These are phyloP conservation scores for Caenorhabditis remanei DNA, from an alignment of 1,140 invertebrate species.

Conservation along the genomic window DNA sequence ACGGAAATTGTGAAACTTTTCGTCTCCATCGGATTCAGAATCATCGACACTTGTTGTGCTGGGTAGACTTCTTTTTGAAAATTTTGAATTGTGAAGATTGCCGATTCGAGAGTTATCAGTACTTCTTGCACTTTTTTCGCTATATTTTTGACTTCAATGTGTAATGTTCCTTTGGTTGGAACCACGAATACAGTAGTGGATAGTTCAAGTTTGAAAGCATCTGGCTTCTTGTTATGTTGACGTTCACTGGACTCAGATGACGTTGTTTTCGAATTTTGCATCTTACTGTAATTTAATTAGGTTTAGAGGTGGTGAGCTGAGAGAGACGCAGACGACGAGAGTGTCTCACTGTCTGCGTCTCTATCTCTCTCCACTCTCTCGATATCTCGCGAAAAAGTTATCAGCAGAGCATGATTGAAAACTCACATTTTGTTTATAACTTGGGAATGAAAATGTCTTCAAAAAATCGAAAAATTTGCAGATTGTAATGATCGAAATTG, in stretches of 20 bases:
- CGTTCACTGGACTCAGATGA: background rate
- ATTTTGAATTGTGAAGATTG: conserved; percentile 15
- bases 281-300: conserved; percentile 16
- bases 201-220: background rate
- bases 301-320: too few relatives aligned
- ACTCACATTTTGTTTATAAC: too few relatives aligned
- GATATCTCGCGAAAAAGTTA: too few relatives aligned
- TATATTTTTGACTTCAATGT: conserved; percentile 1
- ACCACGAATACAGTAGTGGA: background rate
- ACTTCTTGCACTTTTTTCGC: conserved; percentile 31
- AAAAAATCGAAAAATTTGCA: background rate
- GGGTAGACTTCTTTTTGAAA: background rate
- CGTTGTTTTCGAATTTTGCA: background rate
- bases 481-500: conserved; percentile 58
- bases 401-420: too few relatives aligned
- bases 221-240: background rate
- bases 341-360: too few relatives aligned
- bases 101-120: conserved; percentile 21
- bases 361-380: too few relatives aligned
- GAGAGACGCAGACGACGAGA: too few relatives aligned
- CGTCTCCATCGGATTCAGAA: conserved; percentile 18
- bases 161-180: conserved; percentile 14
- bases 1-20: conserved; percentile 10
- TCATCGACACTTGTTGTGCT: background rate
- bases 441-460: background rate